phyloP scores from a whole-genome alignment of 1,140 invertebrate species.

The Drosophila paulistorum region DNA sequence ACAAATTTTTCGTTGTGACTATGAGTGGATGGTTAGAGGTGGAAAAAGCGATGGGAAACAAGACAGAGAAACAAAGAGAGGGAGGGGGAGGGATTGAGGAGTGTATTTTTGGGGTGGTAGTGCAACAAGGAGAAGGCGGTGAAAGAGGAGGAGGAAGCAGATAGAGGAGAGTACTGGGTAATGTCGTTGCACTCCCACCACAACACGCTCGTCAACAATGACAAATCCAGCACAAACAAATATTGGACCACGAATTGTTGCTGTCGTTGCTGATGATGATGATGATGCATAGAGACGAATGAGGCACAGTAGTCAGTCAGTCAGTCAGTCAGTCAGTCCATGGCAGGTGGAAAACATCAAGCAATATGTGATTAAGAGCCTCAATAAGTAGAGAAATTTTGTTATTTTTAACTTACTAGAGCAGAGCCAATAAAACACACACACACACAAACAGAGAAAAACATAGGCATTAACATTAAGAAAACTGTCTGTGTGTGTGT shows the following conservation, averaged over 20 bases:
- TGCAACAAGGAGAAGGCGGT: background rate
- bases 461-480: background rate
- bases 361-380: constrained; percentile 7
- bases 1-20: constrained; percentile 51
- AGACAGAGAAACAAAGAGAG: too few species aligned
- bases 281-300: constrained; percentile 18
- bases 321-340: background rate
- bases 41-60: background rate
- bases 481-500: background rate
- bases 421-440: constrained; percentile 1
- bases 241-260: constrained; percentile 29
- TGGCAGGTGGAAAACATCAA: constrained; percentile 17
- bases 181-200: constrained; percentile 66
- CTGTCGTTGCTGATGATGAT: constrained; percentile 31
- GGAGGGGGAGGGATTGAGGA: background rate
- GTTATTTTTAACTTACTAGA: constrained; percentile 11
- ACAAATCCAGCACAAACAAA: constrained; percentile 41
- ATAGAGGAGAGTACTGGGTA: constrained; percentile 12
- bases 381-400: constrained; percentile 2
- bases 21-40: constrained; percentile 9
- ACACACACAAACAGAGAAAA: background rate
- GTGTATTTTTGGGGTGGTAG: background rate
- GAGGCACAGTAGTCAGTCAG: background rate
- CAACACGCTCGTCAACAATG: constrained; percentile 33
- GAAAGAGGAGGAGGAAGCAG: background rate